Percentiles rank a stretch among this genome's conserved stretches.
Evolutionary conservation across 2,888 invertebrate genomes (phyloP).

Genomic region (Chrysolina americana): DNA sequence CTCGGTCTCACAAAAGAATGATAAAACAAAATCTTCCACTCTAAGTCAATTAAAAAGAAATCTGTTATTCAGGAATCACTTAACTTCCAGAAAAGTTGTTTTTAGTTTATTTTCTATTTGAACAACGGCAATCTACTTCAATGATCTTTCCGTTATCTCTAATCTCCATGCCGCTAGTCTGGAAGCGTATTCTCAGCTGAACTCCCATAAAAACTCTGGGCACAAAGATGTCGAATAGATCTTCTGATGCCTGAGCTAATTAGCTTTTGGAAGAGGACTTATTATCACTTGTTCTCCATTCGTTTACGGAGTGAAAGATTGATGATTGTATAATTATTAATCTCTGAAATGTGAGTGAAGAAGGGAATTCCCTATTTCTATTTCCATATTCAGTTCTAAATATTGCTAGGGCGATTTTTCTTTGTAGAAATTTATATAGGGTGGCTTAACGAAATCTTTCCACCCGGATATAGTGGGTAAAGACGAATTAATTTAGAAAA

Average conservation of each 20-base stretch:
- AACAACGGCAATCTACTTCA: conserved; percentile 20
- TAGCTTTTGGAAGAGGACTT: conserved; percentile 27
- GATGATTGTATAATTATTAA: not conserved
- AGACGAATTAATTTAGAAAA: no score
- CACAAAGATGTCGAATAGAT: conserved; percentile 26
- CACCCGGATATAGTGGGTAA: no score
- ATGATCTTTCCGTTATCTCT: conserved; percentile 25
- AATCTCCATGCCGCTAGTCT: conserved; percentile 20
- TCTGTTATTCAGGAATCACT: conserved; percentile 27
- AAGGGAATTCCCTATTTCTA: not conserved
- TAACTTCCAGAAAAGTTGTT: conserved; percentile 2
- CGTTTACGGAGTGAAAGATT: conserved; percentile 1
- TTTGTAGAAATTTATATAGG: no score
- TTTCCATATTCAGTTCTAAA: not conserved
- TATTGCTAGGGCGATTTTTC: no score
- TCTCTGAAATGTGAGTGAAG: not conserved
- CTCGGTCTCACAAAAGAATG: not conserved
- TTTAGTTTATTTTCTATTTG: conserved; percentile 25
- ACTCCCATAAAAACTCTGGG: conserved; percentile 18
- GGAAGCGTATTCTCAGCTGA: conserved; percentile 20
- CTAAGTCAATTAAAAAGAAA: conserved; percentile 16
- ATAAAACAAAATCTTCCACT: not conserved
- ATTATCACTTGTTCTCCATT: not conserved
- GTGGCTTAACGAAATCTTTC: no score
- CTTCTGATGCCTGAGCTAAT: conserved; percentile 23